Evolutionary conservation across 1,140 invertebrate species (phyloP).

Genomic region (Nylanderia fulva): DNA sequence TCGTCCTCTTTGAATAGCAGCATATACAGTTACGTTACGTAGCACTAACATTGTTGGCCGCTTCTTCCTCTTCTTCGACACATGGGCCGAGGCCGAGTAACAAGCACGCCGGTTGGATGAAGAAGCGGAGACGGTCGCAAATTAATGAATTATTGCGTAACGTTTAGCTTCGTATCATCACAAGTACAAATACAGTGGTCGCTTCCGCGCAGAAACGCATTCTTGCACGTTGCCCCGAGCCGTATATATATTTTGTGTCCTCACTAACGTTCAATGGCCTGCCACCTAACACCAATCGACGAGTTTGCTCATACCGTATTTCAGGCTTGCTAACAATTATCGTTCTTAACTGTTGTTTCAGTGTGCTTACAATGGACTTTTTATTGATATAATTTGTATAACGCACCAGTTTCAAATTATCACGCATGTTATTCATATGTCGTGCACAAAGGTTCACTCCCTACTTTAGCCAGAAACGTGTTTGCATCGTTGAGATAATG

Average conservation of each 20-base stretch:
- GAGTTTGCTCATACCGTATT: constrained; percentile 61
- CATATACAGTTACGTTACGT: constrained; percentile 55
- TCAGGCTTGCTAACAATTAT: constrained; percentile 70
- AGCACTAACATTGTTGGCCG: constrained; percentile 58
- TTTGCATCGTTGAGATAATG: neutral
- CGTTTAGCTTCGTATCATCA: constrained; percentile 54
- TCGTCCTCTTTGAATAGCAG: constrained; percentile 35
- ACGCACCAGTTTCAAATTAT: constrained; percentile 23
- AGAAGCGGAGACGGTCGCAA: constrained; percentile 1
- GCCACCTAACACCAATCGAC: constrained; percentile 71
- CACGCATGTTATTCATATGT: neutral
- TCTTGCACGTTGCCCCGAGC: constrained; percentile 64
- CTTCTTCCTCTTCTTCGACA: constrained; percentile 50
- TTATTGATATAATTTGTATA: constrained; percentile 42
- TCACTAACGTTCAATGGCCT: constrained; percentile 71
- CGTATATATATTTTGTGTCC: constrained; percentile 66
- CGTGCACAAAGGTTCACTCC: neutral
- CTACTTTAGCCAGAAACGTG: neutral
- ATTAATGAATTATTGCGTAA: constrained; percentile 45
- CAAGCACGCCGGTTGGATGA: constrained; percentile 48
- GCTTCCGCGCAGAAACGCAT: constrained; percentile 71
- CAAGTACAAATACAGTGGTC: constrained; percentile 47
- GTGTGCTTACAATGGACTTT: constrained; percentile 70
- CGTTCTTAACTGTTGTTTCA: constrained; percentile 69
- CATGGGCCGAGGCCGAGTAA: constrained; percentile 35